Evolutionary conservation across 2,888 invertebrate genomes (phyloP).

Genomic region (Hirtodrosophila confusa): DNA sequence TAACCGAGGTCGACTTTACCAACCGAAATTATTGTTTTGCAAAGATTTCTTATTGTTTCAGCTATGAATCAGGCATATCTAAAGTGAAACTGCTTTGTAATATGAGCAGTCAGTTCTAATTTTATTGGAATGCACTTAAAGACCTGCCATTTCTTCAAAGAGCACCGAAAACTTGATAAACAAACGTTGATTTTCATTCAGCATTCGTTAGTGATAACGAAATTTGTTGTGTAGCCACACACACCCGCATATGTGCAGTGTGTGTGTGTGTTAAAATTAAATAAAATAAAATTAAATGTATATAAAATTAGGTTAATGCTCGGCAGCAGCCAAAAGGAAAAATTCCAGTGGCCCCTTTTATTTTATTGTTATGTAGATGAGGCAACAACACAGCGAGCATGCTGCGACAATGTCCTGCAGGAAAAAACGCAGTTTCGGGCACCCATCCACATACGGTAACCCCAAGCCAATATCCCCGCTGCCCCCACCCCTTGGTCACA

Average conservation of each 20-base stretch:
- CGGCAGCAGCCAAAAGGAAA: constrained; percentile 19
- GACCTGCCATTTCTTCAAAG: too few species aligned
- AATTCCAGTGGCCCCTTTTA: constrained; percentile 52
- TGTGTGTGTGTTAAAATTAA: constrained; percentile 73
- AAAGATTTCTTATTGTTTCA: too few species aligned
- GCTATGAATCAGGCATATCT: too few species aligned
- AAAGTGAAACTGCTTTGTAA: too few species aligned
- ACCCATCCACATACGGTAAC: constrained; percentile 55
- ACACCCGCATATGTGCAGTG: background rate
- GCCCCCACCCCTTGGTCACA: constrained; percentile 17
- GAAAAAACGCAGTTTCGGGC: constrained; percentile 41
- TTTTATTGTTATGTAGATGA: constrained; percentile 80
- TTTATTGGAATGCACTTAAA: too few species aligned
- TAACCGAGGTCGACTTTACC: too few species aligned
- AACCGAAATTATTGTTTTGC: too few species aligned
- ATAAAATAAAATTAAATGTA: constrained; percentile 79
- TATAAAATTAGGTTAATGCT: constrained; percentile 80
- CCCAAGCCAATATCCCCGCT: background rate
- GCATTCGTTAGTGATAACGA: constrained; percentile 20
- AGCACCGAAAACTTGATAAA: constrained; percentile 6
- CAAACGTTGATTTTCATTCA: background rate
- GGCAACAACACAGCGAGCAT: constrained; percentile 39
- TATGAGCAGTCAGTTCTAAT: too few species aligned
- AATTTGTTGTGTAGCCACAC: constrained; percentile 11
- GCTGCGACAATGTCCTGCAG: constrained; percentile 52